phyloP scores from a whole-genome alignment of 2,888 invertebrate genomes.

The Sarcophaga carnaria region DNA sequence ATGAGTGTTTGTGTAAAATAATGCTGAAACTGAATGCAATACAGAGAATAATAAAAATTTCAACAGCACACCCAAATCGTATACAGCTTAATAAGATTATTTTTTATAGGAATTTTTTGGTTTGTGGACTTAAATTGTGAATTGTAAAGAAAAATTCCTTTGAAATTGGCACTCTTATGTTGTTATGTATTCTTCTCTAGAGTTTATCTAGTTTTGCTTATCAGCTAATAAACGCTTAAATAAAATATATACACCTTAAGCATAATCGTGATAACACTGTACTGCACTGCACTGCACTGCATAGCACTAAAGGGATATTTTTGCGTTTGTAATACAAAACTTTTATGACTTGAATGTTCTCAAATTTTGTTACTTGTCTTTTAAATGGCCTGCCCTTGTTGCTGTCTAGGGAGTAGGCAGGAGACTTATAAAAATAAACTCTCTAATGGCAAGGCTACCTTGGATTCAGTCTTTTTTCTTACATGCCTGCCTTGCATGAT shows the following conservation, averaged over 20 bases:
- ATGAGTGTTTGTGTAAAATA: slow-evolving; percentile 36
- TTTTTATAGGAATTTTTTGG: slow-evolving; percentile 43
- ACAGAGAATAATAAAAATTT: slow-evolving; percentile 54
- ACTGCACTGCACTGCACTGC: neutral
- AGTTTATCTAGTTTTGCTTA: slow-evolving; percentile 66
- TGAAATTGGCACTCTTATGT: slow-evolving; percentile 1
- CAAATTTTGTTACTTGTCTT: too few relatives aligned
- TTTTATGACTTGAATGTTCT: too few relatives aligned
- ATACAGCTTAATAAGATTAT: slow-evolving; percentile 48
- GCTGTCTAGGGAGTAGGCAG: too few relatives aligned
- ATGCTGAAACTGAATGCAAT: slow-evolving; percentile 51
- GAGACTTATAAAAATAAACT: too few relatives aligned
- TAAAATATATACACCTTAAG: slow-evolving; percentile 60
- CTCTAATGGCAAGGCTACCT: too few relatives aligned
- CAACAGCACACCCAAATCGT: slow-evolving; percentile 67
- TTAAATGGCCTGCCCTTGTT: too few relatives aligned
- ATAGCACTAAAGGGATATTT: slow-evolving; percentile 11
- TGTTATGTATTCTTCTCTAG: neutral
- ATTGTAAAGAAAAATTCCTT: slow-evolving; percentile 14
- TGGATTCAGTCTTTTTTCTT: too few relatives aligned
- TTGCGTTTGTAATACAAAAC: neutral
- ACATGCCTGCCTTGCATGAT: slow-evolving; percentile 22
- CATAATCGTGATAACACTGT: slow-evolving; percentile 60
- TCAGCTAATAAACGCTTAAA: slow-evolving; percentile 67
- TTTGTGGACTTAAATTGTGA: too few relatives aligned